phyloP scores from a whole-genome alignment of 2,888 invertebrate species.

The Metacarcinus magister region DNA sequence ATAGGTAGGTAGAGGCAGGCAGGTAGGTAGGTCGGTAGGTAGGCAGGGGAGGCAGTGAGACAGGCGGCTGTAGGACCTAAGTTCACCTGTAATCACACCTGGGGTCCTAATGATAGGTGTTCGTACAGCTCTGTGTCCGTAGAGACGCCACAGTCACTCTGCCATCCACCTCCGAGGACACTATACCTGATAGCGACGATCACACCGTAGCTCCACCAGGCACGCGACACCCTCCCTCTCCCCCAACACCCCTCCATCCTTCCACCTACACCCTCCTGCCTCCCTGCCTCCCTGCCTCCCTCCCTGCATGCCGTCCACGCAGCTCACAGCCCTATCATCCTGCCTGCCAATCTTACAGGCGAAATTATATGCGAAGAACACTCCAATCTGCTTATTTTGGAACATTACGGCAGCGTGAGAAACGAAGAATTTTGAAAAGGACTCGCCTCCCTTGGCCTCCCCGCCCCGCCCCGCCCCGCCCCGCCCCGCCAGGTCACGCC shows the following conservation, averaged over 20 bases:
- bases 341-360: not conserved
- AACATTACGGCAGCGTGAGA: not conserved
- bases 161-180: not conserved
- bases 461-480: not conserved
- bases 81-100: slow-evolving; percentile 3
- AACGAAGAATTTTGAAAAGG: not conserved
- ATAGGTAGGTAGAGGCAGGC: not conserved
- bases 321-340: slow-evolving; percentile 37
- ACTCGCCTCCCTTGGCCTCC: not conserved
- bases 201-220: not conserved
- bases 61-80: not conserved
- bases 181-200: not conserved
- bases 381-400: slow-evolving; percentile 5
- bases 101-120: not conserved
- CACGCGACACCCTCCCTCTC: slow-evolving; percentile 32
- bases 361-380: not conserved
- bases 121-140: not conserved
- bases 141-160: not conserved
- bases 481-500: slow-evolving; percentile 46
- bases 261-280: not conserved
- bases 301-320: not conserved
- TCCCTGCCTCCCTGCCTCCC: not conserved
- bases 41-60: not conserved
- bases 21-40: not conserved
- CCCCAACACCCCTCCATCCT: not conserved